These are phyloP conservation scores for Plestiodon gilberti DNA, from an alignment of 2,113 vertebrate genomes.

Conservation along the genomic window DNA sequence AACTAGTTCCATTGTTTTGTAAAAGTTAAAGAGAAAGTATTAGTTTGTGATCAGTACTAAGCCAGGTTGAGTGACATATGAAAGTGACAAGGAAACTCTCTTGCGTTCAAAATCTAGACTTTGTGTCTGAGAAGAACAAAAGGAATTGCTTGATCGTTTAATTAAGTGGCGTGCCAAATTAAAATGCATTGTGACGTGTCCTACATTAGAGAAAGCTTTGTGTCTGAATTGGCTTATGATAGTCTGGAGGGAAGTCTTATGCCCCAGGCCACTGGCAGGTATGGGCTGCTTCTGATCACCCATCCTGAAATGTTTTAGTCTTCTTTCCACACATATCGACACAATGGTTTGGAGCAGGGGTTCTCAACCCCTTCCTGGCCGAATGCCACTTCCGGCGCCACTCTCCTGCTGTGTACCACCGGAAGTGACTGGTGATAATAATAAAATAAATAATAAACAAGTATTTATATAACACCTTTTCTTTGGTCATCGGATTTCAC, in stretches of 20 bases:
- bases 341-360: too few species aligned
- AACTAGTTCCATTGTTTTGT: neutral
- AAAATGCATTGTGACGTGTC: constrained; percentile 31
- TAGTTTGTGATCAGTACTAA: constrained; percentile 68
- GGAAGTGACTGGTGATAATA: too few species aligned
- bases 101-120: constrained; percentile 48
- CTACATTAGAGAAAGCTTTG: neutral
- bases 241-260: neutral
- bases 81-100: constrained; percentile 50
- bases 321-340: neutral
- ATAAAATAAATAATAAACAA: too few species aligned
- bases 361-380: too few species aligned
- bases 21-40: constrained; percentile 50
- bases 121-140: constrained; percentile 60
- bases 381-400: too few species aligned
- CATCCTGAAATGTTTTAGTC: neutral
- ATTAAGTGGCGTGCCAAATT: constrained; percentile 53
- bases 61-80: constrained; percentile 68
- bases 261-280: neutral
- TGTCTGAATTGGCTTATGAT: neutral
- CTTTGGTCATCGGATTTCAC: too few species aligned
- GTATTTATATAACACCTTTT: too few species aligned
- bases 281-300: neutral
- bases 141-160: constrained; percentile 64
- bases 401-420: too few species aligned